phyloP scores from a whole-genome alignment of 2,113 vertebrate species.

The Vulpes ferrilata region DNA sequence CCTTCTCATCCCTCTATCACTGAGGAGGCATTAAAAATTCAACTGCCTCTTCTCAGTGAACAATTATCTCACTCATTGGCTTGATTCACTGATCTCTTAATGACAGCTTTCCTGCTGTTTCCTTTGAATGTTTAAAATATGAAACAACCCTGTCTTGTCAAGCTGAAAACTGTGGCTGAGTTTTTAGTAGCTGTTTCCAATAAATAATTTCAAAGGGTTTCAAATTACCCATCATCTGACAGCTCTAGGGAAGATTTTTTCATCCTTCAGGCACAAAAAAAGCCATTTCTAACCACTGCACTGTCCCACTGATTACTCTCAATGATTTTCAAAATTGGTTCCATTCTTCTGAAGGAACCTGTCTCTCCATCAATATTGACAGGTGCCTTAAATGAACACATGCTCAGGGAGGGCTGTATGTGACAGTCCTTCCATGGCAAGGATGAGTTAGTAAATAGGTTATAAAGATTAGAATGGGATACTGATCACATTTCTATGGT shows the following conservation, averaged over 20 bases:
- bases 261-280: slow-evolving; percentile 84
- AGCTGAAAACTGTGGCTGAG: slow-evolving; percentile 81
- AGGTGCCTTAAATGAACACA: slow-evolving; percentile 38
- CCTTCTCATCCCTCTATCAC: slow-evolving; percentile 24
- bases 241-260: slow-evolving; percentile 73
- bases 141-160: slow-evolving; percentile 84
- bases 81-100: slow-evolving; percentile 88
- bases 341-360: slow-evolving; percentile 69
- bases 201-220: slow-evolving; percentile 87
- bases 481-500: not conserved
- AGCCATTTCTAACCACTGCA: slow-evolving; percentile 67
- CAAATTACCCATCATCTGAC: slow-evolving; percentile 86
- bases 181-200: slow-evolving; percentile 84
- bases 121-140: slow-evolving; percentile 87
- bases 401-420: not conserved
- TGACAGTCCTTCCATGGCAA: not conserved
- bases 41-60: slow-evolving; percentile 76
- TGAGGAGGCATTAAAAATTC: slow-evolving; percentile 82
- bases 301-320: slow-evolving; percentile 72
- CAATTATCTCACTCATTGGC: slow-evolving; percentile 86
- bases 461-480: slow-evolving; percentile 1
- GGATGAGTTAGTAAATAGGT: slow-evolving; percentile 19
- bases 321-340: slow-evolving; percentile 71
- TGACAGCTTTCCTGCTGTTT: slow-evolving; percentile 86
- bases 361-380: slow-evolving; percentile 64